phyloP scores from a whole-genome alignment of 2,888 invertebrate species.

The Mycalesis mineus region DNA sequence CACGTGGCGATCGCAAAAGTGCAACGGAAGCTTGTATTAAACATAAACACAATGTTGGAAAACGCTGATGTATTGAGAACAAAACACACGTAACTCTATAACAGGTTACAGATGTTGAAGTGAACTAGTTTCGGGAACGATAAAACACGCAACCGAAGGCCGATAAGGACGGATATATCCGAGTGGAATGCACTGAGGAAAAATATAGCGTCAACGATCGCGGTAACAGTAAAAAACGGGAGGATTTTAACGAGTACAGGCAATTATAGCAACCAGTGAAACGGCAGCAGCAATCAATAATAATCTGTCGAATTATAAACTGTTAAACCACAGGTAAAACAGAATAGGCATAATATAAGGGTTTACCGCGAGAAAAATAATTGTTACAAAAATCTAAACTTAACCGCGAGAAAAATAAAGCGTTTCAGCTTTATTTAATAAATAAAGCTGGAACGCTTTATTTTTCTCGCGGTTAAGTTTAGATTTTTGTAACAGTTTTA shows the following conservation, averaged over 20 bases:
- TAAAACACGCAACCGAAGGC: conserved; percentile 25
- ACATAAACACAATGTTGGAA: background rate
- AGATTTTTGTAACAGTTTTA: background rate
- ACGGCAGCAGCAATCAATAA: background rate
- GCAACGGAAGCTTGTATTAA: no score
- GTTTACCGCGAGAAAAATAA: no score
- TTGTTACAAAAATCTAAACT: background rate
- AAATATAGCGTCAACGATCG: background rate
- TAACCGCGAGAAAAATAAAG: background rate
- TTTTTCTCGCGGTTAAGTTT: background rate
- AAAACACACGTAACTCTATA: background rate
- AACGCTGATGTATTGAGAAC: background rate
- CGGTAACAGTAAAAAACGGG: background rate
- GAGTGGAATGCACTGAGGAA: conserved; percentile 9
- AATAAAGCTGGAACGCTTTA: no score
- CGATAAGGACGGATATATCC: conserved; percentile 9
- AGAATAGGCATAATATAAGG: no score
- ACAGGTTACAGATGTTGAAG: conserved; percentile 21
- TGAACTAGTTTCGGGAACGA: conserved; percentile 26
- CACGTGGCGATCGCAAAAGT: background rate
- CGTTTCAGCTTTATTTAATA: no score
- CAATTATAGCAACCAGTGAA: conserved; percentile 3
- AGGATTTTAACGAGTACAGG: conserved; percentile 1
- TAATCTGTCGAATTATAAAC: background rate
- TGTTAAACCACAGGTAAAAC: no score